phyloP scores from a whole-genome alignment of 92 coral and sea anemone genomes.

The Bergia puertoricense region DNA sequence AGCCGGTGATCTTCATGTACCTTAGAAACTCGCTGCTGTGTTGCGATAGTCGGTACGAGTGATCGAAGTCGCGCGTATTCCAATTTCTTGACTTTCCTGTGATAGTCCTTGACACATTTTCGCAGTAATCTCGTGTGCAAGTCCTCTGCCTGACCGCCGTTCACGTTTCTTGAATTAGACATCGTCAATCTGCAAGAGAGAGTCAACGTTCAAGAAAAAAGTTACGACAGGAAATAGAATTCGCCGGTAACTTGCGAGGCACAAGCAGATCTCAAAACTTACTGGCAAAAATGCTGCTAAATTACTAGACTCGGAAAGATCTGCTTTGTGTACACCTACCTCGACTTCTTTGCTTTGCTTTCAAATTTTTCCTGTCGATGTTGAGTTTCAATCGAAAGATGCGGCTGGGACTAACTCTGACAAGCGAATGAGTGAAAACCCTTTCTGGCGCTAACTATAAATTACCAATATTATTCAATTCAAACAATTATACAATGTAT shows the following conservation, averaged over 20 bases:
- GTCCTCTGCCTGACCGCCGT: slow-evolving; percentile 44
- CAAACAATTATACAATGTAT: slow-evolving; percentile 76
- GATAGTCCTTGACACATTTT: slow-evolving; percentile 66
- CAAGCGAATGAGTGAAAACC: slow-evolving; percentile 86
- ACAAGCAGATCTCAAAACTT: slow-evolving; percentile 4
- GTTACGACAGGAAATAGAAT: slow-evolving; percentile 44
- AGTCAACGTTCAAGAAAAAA: slow-evolving; percentile 46
- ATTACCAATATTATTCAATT: slow-evolving; percentile 84
- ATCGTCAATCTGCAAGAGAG: slow-evolving; percentile 63
- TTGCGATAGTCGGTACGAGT: slow-evolving; percentile 89
- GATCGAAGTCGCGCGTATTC: slow-evolving; percentile 93
- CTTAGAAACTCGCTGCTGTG: slow-evolving; percentile 81
- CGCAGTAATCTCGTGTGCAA: slow-evolving; percentile 55
- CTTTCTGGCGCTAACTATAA: slow-evolving; percentile 92
- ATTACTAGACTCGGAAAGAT: background rate
- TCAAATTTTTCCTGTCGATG: slow-evolving; percentile 35
- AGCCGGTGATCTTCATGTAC: slow-evolving; percentile 53
- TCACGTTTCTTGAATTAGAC: slow-evolving; percentile 61
- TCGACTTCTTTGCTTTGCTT: slow-evolving; percentile 5
- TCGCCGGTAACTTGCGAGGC: slow-evolving; percentile 40
- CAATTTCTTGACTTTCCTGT: slow-evolving; percentile 70
- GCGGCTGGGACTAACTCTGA: slow-evolving; percentile 31
- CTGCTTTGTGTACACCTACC: background rate
- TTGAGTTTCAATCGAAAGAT: slow-evolving; percentile 13
- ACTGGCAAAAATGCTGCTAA: background rate